phyloP scores from a whole-genome alignment of 2,888 invertebrate species.

The Phragmatobia fuliginosa region DNA sequence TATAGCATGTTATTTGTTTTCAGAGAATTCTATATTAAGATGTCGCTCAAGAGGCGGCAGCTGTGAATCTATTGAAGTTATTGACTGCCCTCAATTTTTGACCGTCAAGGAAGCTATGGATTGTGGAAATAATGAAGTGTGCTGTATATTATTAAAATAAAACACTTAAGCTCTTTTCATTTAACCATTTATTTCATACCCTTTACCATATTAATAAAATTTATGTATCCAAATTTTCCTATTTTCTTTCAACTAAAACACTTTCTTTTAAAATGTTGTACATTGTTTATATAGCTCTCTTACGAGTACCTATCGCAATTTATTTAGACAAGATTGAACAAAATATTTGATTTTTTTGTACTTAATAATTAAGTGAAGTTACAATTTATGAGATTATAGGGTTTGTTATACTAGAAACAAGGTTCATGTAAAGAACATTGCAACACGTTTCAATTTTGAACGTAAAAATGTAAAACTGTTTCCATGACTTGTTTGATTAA shows the following conservation, averaged over 20 bases:
- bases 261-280: too few relatives aligned
- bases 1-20: constrained; percentile 8
- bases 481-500: too few relatives aligned
- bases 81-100: constrained; percentile 15
- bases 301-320: too few relatives aligned
- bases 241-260: too few relatives aligned
- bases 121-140: constrained; percentile 20
- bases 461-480: not conserved
- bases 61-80: constrained; percentile 19
- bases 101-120: constrained; percentile 18
- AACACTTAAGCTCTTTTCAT: not conserved
- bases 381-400: not conserved
- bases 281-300: too few relatives aligned
- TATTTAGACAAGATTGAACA: too few relatives aligned
- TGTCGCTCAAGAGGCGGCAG: constrained; percentile 24
- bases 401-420: not conserved
- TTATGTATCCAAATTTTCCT: not conserved
- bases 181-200: not conserved
- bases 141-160: constrained; percentile 32
- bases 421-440: not conserved
- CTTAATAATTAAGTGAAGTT: not conserved
- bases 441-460: not conserved
- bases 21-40: constrained; percentile 5
- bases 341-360: too few relatives aligned
- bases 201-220: too few relatives aligned